Conservation (phyloP, 2,888 invertebrate species). For the Nemapogon koenigi region DNA sequence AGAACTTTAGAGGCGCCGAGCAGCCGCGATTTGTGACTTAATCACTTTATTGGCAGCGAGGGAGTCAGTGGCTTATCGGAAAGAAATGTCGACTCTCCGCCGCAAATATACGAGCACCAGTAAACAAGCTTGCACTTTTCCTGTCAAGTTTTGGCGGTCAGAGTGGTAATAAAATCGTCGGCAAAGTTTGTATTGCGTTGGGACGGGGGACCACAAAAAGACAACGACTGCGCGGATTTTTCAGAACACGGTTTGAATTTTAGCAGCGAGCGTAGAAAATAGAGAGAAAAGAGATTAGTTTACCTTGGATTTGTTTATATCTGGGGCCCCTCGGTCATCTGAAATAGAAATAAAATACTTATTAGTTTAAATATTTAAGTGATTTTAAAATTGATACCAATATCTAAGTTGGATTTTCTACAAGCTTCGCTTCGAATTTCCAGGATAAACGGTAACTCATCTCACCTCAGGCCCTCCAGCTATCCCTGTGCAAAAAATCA, state of each 20-base stretch:
- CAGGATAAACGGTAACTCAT: too few relatives aligned
- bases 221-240: slow-evolving; percentile 4
- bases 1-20: slow-evolving; percentile 6
- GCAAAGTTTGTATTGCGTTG: slow-evolving; percentile 46
- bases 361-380: too few relatives aligned
- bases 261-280: too few relatives aligned
- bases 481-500: too few relatives aligned
- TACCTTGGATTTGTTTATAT: slow-evolving; percentile 1
- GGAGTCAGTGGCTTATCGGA: slow-evolving; percentile 53
- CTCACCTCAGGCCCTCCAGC: too few relatives aligned
- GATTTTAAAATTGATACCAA: too few relatives aligned
- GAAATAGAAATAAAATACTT: too few relatives aligned
- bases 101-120: slow-evolving; percentile 20
- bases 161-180: slow-evolving; percentile 52
- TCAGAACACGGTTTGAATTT: not conserved
- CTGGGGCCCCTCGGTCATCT: not conserved
- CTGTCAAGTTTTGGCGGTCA: slow-evolving; percentile 54
- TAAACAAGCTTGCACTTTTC: slow-evolving; percentile 62
- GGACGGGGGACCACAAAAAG: slow-evolving; percentile 17
- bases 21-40: slow-evolving; percentile 57
- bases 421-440: too few relatives aligned
- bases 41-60: slow-evolving; percentile 64
- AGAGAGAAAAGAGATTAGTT: not conserved
- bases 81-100: slow-evolving; percentile 44
- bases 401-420: too few relatives aligned